phyloP scores from a whole-genome alignment of 2,113 vertebrate genomes.

The Gallinago jamesoni region DNA sequence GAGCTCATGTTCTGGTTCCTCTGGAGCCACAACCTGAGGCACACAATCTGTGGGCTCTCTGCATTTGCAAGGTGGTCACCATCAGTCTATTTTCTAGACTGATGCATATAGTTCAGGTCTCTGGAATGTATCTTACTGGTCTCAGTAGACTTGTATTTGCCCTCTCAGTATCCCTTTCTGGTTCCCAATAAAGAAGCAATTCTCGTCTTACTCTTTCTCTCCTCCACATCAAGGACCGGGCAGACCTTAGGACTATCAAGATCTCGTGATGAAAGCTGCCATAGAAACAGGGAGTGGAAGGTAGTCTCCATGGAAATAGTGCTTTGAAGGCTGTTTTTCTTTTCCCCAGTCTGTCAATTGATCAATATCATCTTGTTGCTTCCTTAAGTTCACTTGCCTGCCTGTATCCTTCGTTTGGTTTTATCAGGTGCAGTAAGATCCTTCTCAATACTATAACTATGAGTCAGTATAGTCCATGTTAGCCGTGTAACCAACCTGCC shows the following conservation, averaged over 20 bases:
- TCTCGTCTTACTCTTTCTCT: not conserved
- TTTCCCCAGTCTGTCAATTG: not conserved
- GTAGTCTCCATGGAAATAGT: not conserved
- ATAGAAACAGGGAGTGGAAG: not conserved
- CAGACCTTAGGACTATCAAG: not conserved
- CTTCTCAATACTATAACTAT: not conserved
- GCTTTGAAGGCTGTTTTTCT: not conserved
- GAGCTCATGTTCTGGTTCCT: not conserved
- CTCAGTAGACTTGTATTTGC: not conserved
- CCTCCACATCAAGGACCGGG: not conserved
- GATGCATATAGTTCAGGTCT: not conserved
- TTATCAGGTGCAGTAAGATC: not conserved
- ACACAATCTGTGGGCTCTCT: not conserved
- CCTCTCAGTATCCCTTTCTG: not conserved
- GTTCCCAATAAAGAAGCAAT: not conserved
- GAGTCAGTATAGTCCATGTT: not conserved
- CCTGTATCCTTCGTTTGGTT: not conserved
- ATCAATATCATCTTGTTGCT: not conserved
- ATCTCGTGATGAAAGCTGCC: not conserved
- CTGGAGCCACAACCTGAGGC: not conserved
- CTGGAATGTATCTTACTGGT: not conserved
- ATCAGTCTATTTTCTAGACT: not conserved
- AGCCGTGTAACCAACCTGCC: not conserved
- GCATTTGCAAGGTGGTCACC: not conserved
- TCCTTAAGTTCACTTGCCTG: not conserved